Conservation (phyloP, 2,888 invertebrate species). For the Monoplex corrugatus region DNA sequence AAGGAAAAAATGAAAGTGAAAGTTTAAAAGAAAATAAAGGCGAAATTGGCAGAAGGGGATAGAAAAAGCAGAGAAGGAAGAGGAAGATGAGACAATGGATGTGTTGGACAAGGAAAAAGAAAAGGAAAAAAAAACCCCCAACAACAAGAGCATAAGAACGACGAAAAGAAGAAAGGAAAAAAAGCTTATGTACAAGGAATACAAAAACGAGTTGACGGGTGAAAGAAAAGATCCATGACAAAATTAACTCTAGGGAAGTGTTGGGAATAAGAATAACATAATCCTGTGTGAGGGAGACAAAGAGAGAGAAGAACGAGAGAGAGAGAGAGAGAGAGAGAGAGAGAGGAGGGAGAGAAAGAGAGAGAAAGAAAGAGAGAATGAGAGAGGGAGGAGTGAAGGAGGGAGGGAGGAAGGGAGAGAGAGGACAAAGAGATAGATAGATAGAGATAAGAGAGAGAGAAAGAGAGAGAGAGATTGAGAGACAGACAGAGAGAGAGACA, state of each 20-base stretch:
- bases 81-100: neutral
- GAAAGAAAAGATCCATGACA: too few relatives aligned
- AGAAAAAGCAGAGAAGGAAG: neutral
- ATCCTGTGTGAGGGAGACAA: too few relatives aligned
- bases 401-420: neutral
- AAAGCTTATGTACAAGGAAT: too few relatives aligned
- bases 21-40: neutral
- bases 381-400: neutral
- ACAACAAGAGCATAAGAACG: too few relatives aligned
- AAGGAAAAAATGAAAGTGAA: neutral
- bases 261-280: too few relatives aligned
- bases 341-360: neutral
- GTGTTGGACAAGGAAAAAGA: neutral
- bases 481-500: neutral
- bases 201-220: too few relatives aligned
- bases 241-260: too few relatives aligned
- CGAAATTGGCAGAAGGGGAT: neutral
- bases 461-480: neutral
- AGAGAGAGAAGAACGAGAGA: neutral
- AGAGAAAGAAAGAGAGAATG: neutral
- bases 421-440: neutral
- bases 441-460: neutral
- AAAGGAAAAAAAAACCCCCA: neutral
- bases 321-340: neutral
- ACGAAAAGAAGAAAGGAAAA: too few relatives aligned